A percentile compares a stretch with the other conserved stretches of the same genome.
These are phyloP conservation scores for Ceratotherium simum DNA, from an alignment of 2,113 vertebrate species.

Conservation along the genomic window DNA sequence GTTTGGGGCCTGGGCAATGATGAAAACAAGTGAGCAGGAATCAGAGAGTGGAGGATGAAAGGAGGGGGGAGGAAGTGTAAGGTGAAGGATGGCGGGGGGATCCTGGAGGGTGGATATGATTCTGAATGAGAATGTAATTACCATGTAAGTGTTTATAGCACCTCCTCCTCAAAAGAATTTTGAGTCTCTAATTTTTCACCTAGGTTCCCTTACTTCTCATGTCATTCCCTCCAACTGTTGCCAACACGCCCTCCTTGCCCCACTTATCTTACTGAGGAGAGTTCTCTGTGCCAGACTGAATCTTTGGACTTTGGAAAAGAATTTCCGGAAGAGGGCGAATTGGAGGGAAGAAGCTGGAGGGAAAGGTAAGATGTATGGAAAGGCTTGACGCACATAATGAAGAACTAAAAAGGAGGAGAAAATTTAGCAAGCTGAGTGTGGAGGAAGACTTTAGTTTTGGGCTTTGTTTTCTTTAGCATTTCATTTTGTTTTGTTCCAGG, in stretches of 20 bases:
- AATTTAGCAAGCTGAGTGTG: not conserved
- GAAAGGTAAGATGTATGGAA: not conserved
- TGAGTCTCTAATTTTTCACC: not conserved
- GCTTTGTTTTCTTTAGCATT: not conserved
- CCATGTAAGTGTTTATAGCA: not conserved
- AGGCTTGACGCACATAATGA: not conserved
- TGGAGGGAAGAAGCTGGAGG: not conserved
- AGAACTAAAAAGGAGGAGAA: not conserved
- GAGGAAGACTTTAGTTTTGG: not conserved
- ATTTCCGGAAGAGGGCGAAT: not conserved
- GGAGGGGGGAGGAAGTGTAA: not conserved
- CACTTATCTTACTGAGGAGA: not conserved
- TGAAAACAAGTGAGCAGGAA: not conserved
- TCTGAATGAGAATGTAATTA: not conserved
- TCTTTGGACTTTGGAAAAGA: not conserved
- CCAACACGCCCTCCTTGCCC: not conserved
- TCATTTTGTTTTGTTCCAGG: not conserved
- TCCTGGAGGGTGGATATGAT: not conserved
- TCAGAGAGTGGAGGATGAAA: not conserved
- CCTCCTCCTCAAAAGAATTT: not conserved
- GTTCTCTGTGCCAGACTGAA: not conserved
- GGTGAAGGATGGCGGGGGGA: accelerated
- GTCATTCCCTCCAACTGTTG: not conserved
- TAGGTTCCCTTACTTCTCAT: not conserved
- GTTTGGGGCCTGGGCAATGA: not conserved